Evolutionary conservation across 2,797 vertebrate genomes (phyloP).

Genomic region (Loriculus beryllinus): DNA sequence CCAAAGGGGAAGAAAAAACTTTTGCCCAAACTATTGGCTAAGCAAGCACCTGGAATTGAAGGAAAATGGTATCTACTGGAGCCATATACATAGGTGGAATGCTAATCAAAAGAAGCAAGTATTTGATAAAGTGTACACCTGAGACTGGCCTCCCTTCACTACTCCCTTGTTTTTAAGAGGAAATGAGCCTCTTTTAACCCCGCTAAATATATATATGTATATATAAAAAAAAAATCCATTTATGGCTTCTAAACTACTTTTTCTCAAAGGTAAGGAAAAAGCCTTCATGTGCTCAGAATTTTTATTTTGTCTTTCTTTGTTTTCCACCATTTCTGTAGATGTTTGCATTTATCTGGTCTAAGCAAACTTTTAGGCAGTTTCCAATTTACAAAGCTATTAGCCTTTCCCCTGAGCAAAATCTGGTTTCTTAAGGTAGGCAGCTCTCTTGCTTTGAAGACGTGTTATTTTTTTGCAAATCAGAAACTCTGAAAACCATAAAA

Average conservation of each 20-base stretch:
- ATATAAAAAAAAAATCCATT: background rate
- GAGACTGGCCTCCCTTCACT: background rate
- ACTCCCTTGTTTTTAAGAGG: background rate
- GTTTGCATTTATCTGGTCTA: background rate
- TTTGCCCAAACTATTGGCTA: background rate
- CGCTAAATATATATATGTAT: background rate
- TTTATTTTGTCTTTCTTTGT: background rate
- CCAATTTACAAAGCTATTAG: background rate
- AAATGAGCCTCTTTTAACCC: background rate
- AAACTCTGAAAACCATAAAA: background rate
- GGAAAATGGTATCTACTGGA: background rate
- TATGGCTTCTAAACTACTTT: background rate
- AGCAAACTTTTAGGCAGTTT: background rate
- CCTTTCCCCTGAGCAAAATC: background rate
- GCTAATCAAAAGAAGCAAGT: background rate
- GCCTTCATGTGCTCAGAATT: background rate
- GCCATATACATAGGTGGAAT: rapidly evolving
- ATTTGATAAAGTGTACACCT: background rate
- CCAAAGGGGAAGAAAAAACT: background rate
- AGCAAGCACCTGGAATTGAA: background rate
- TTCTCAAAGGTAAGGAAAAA: background rate
- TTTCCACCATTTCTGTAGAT: background rate
- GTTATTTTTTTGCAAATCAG: background rate
- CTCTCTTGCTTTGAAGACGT: background rate
- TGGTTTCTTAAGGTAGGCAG: background rate